These are phyloP conservation scores for Lepidochitona cinerea DNA, from an alignment of 2,888 invertebrate species.

Conservation along the genomic window DNA sequence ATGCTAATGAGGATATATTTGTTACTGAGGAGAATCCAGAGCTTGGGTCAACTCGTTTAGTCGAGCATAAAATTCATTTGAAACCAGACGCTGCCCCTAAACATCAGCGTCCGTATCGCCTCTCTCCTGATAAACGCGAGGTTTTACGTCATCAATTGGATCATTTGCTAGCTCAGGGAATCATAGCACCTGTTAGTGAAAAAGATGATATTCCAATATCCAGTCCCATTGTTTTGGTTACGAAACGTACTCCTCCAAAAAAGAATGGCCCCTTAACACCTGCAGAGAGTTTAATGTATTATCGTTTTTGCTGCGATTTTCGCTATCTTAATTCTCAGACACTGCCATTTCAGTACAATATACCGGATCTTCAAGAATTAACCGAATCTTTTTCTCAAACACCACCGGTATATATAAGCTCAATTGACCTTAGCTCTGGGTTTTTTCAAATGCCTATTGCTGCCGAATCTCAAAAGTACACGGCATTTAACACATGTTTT, in stretches of 20 bases:
- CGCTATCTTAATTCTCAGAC: conserved; percentile 9
- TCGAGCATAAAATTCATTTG: background rate
- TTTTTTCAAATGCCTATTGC: conserved; percentile 11
- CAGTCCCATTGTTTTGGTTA: conserved; percentile 2
- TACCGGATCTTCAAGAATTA: conserved; percentile 9
- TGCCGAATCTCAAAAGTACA: background rate
- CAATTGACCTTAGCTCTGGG: conserved; percentile 13
- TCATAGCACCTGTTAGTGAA: conserved; percentile 8
- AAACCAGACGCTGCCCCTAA: conserved; percentile 2
- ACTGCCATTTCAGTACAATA: background rate
- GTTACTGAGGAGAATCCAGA: conserved; percentile 6
- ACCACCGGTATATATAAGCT: conserved; percentile 3
- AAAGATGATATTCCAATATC: conserved; percentile 3
- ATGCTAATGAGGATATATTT: conserved; percentile 11
- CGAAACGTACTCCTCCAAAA: background rate
- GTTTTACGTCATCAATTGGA: conserved; percentile 10
- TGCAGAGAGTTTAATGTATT: background rate
- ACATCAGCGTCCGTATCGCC: background rate
- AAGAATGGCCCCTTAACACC: background rate
- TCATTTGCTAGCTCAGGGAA: conserved; percentile 1
- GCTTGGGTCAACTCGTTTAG: background rate
- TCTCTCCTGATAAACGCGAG: conserved; percentile 7
- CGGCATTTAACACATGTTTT: background rate
- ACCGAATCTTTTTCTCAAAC: background rate
- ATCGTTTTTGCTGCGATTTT: conserved; percentile 13